Evolutionary conservation across 2,797 vertebrate species (phyloP).

Genomic region (Anguilla marmorata): DNA sequence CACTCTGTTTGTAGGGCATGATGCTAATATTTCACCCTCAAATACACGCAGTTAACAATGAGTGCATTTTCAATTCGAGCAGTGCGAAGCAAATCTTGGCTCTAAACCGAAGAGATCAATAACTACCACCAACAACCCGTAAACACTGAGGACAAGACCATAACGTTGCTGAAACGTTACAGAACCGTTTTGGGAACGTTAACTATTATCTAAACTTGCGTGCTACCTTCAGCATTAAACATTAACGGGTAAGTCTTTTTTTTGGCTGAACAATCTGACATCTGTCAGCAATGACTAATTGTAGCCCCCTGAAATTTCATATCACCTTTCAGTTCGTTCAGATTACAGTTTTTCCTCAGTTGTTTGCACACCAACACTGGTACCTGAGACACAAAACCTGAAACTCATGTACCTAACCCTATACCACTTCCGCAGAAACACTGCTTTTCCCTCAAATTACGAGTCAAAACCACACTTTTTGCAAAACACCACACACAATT

Average conservation of each 20-base stretch:
- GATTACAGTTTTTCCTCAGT: neutral
- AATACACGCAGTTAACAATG: neutral
- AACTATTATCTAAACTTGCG: neutral
- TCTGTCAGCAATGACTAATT: too few relatives aligned
- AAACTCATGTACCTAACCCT: too few relatives aligned
- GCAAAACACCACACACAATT: too few relatives aligned
- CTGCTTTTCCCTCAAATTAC: too few relatives aligned
- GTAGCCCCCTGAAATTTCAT: neutral
- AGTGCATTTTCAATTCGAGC: neutral
- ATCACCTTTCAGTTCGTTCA: neutral
- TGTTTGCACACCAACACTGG: too few relatives aligned
- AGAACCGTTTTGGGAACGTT: neutral
- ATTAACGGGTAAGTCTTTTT: neutral
- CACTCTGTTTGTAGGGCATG: neutral
- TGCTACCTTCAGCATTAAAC: neutral
- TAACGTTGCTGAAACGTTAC: neutral
- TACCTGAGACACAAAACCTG: too few relatives aligned
- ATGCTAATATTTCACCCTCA: neutral
- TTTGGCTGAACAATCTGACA: too few relatives aligned
- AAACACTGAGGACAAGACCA: neutral
- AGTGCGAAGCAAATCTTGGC: neutral
- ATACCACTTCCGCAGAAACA: too few relatives aligned
- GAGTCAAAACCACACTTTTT: too few relatives aligned
- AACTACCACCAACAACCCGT: neutral
- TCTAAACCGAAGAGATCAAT: neutral